A percentile compares a stretch with the other conserved stretches of the same genome.
phyloP scores from a whole-genome alignment of 1,140 invertebrate genomes.

The Luehdorfia chinensis region DNA sequence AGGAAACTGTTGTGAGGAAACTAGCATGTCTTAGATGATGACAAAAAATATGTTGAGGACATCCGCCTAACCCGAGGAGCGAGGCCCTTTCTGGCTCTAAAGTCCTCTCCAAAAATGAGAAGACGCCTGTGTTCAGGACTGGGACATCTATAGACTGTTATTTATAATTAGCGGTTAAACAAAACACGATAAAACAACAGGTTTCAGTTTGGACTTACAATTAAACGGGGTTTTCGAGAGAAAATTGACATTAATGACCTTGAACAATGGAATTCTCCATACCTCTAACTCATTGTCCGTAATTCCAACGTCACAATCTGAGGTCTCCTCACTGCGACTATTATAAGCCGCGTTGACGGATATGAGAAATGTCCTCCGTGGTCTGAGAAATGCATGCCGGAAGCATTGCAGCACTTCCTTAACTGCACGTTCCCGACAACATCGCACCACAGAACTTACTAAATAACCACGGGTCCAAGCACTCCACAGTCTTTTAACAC shows the following conservation, averaged over 20 bases:
- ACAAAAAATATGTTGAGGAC: no score
- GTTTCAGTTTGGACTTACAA: no score
- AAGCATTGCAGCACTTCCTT: slow-evolving; percentile 55
- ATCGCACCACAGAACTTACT: slow-evolving; percentile 44
- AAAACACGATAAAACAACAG: no score
- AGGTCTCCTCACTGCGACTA: slow-evolving; percentile 28
- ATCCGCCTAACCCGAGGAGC: no score
- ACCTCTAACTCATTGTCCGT: slow-evolving; percentile 63
- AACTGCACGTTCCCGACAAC: slow-evolving; percentile 48
- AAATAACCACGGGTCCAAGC: slow-evolving; percentile 48
- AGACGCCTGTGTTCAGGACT: no score
- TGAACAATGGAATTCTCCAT: slow-evolving; percentile 17
- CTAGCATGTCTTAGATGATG: no score
- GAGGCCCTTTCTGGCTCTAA: no score
- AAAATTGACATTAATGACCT: slow-evolving; percentile 14
- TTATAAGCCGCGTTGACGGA: slow-evolving; percentile 63
- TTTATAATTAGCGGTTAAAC: no score
- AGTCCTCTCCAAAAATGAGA: no score
- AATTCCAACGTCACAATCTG: slow-evolving; percentile 50
- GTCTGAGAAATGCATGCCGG: slow-evolving; percentile 48
- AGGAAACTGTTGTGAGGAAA: no score
- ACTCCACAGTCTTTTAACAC: slow-evolving; percentile 47
- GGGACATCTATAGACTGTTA: no score
- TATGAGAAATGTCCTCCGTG: slow-evolving; percentile 49
- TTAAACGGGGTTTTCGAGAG: no score